Base-by-base conservation (phyloP, 2,888 invertebrate species). In the Boloria euphrosyne region DNA sequence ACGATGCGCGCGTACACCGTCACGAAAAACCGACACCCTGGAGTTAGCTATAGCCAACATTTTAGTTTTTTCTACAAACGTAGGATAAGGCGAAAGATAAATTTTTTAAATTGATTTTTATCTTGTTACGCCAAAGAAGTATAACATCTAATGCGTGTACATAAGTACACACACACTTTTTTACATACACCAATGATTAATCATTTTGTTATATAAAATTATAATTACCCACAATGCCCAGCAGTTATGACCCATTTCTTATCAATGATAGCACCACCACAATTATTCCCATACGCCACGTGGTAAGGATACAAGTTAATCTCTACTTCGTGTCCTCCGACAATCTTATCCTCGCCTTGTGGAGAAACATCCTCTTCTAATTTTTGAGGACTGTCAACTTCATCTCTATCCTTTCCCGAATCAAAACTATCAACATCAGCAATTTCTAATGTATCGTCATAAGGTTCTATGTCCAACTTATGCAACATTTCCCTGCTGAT, bases 191-290 rank as follows among this genome's bases (percentile, higher is more conserved):
- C 10, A 31, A 38, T 38, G 10, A 10, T 7, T 10, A 38, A 38
- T 3, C 6, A 7, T 27, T 27, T 27, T 31, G 0, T 51, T 51
- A 22, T 3, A 13, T 13, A 18, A 7, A 31, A 53, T 10, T 43
- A 43, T 27, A 73, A 89, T 86, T 76, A 92, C 92, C 90, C 90
- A 78, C 92, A 92, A 79, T 92, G 92, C 62, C 87, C 92, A 67
- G 92, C 92, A 2, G 92, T 92, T 1, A 92, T 50, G 0, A 87
- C 76, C 90, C 91, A 92, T 65, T 81, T 81, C 38, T 76, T 82
- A 62, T 83, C 82, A 74, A 92, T 84, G 10, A 92, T 87, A 13
- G 91, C 88, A 3, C 88, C 92, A 53, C 91, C 92, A 74, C 92
- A 93, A 52, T 90, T 88, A 0, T 76, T 77, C 0, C 90, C 92